Evolutionary conservation across 2,797 vertebrate genomes (phyloP).

Genomic region (Lutjanus campechanus): DNA sequence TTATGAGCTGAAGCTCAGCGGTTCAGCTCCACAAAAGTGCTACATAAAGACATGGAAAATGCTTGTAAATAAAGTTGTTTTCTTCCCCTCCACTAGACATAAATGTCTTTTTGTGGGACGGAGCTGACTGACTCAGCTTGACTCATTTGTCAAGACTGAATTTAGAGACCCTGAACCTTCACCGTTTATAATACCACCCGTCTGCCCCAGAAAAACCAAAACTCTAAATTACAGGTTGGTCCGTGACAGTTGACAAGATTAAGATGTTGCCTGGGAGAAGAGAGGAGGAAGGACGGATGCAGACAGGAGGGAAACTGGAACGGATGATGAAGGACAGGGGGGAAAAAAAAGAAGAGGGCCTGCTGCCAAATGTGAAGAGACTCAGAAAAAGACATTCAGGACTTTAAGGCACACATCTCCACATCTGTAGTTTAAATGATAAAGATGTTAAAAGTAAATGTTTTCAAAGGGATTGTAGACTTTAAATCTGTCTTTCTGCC

Average conservation of each 20-base stretch:
- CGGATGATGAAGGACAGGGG: not conserved
- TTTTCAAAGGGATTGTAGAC: not conserved
- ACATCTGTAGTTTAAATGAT: no score
- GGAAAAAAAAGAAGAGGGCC: not conserved
- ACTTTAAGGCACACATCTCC: not conserved
- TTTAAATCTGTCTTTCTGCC: not conserved
- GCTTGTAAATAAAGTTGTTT: not conserved
- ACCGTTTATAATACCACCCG: not conserved
- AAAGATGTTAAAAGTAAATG: not conserved
- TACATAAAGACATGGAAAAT: not conserved
- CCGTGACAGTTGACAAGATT: constrained; percentile 12
- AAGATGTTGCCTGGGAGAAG: constrained; percentile 11
- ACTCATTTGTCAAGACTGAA: not conserved
- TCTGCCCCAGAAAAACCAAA: not conserved
- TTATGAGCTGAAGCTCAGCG: no score
- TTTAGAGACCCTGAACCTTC: constrained; percentile 1
- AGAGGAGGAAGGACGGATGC: not conserved
- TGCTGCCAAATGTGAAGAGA: not conserved
- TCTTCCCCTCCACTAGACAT: not conserved
- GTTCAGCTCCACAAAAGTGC: not conserved
- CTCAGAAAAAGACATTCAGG: not conserved
- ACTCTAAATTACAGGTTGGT: constrained; percentile 8
- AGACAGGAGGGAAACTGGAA: no score
- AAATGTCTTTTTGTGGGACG: not conserved
- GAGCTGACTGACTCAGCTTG: not conserved